phyloP scores from a whole-genome alignment of 2,888 invertebrate species.

The Ophion costatus region DNA sequence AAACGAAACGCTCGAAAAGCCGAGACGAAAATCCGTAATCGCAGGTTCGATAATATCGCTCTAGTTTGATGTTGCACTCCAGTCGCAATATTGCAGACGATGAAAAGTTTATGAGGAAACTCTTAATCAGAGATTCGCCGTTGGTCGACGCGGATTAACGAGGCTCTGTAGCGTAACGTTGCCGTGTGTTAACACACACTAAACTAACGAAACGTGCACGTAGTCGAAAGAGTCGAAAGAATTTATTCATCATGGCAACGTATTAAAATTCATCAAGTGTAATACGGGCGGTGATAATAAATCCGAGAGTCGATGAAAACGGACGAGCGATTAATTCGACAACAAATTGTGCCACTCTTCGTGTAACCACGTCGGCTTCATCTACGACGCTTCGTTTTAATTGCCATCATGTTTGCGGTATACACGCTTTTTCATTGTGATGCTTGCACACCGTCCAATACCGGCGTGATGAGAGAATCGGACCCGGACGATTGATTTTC shows the following conservation, averaged over 20 bases:
- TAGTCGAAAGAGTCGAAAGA: neutral
- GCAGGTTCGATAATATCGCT: neutral
- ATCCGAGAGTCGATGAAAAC: neutral
- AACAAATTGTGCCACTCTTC: neutral
- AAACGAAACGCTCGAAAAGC: too few relatives aligned
- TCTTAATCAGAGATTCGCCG: neutral
- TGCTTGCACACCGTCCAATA: slow-evolving; percentile 21
- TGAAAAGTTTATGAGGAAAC: neutral
- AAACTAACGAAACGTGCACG: neutral
- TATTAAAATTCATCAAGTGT: neutral
- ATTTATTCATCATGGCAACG: neutral
- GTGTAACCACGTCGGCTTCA: slow-evolving; percentile 4
- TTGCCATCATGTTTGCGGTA: slow-evolving; percentile 50
- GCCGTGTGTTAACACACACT: neutral
- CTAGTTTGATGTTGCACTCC: neutral
- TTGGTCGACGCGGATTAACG: neutral
- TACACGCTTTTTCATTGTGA: slow-evolving; percentile 46
- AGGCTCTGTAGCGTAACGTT: neutral
- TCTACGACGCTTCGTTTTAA: slow-evolving; percentile 45
- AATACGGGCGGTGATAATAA: neutral
- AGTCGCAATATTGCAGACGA: neutral
- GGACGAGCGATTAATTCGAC: neutral
- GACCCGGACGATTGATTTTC: slow-evolving; percentile 50
- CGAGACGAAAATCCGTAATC: neutral
- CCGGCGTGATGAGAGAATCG: slow-evolving; percentile 7